These are phyloP conservation scores for Mionectes macconnelli DNA, from an alignment of 2,113 vertebrate genomes.

Conservation along the genomic window DNA sequence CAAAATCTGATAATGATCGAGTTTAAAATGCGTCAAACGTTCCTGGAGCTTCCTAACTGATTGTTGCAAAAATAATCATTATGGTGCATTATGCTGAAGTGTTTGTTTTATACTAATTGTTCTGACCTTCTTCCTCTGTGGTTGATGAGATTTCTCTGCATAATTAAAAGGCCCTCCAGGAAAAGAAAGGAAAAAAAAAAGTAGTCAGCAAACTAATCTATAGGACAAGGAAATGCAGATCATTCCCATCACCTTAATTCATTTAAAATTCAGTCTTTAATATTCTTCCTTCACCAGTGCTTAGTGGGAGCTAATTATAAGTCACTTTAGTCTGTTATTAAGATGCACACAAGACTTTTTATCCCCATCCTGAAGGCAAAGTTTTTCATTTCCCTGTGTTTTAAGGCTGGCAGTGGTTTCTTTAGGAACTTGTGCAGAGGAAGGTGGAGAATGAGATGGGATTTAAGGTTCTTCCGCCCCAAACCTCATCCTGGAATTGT, in stretches of 20 bases:
- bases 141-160: constrained; percentile 31
- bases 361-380: not conserved
- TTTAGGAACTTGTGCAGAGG: not conserved
- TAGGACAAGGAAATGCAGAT: not conserved
- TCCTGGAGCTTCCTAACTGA: not conserved
- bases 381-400: not conserved
- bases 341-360: not conserved
- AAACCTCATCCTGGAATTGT: not conserved
- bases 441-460: rapidly evolving
- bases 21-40: not conserved
- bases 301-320: not conserved
- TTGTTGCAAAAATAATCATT: not conserved
- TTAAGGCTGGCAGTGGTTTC: not conserved
- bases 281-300: not conserved
- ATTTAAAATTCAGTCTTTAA: not conserved
- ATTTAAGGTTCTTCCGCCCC: not conserved
- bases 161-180: constrained; percentile 52
- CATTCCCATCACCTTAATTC: not conserved
- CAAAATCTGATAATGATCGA: not conserved
- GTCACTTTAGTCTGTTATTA: not conserved
- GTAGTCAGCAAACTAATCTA: constrained; percentile 4
- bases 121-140: constrained; percentile 50
- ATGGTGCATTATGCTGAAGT: constrained; percentile 4
- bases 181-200: not conserved
- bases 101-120: constrained; percentile 57